Percentiles rank a stretch among this genome's conserved stretches.
Evolutionary conservation across 2,797 vertebrate genomes (phyloP).

Genomic region (Anguilla obscura): DNA sequence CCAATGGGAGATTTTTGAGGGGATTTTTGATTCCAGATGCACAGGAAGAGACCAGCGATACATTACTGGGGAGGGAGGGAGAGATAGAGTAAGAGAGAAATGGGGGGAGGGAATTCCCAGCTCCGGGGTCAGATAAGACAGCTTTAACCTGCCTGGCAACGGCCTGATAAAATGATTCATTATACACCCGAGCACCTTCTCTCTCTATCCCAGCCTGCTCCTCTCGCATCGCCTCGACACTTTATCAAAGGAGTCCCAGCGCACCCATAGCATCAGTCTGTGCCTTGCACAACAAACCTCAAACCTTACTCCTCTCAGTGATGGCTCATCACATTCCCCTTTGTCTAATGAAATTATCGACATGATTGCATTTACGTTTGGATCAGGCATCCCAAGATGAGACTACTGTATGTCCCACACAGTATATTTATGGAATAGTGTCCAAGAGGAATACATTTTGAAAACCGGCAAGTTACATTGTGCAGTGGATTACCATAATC

Average conservation of each 20-base stretch:
- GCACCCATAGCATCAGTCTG: not conserved
- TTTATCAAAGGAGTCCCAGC: not conserved
- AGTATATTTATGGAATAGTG: not conserved
- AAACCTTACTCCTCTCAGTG: not conserved
- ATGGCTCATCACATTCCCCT: not conserved
- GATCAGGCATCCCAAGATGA: not conserved
- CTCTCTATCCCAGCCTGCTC: not conserved
- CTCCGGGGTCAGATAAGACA: not conserved
- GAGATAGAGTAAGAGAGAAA: not conserved
- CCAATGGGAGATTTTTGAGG: not conserved
- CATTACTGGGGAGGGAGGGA: not conserved
- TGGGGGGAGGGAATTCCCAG: not conserved
- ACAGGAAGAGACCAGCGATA: not conserved
- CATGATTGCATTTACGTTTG: not conserved
- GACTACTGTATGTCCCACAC: not conserved
- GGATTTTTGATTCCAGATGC: not conserved
- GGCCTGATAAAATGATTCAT: constrained; percentile 29
- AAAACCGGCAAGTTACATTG: not conserved
- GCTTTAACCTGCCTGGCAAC: constrained; percentile 14
- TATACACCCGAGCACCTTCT: constrained; percentile 29
- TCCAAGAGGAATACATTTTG: not conserved
- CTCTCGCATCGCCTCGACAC: not conserved
- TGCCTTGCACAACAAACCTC: not conserved
- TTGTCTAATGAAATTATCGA: not conserved
- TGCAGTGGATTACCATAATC: constrained; percentile 1